Evolutionary conservation across 2,888 invertebrate genomes (phyloP), one percentile per base, ranked within the genome.

Genomic region (Agrotis segetum): DNA sequence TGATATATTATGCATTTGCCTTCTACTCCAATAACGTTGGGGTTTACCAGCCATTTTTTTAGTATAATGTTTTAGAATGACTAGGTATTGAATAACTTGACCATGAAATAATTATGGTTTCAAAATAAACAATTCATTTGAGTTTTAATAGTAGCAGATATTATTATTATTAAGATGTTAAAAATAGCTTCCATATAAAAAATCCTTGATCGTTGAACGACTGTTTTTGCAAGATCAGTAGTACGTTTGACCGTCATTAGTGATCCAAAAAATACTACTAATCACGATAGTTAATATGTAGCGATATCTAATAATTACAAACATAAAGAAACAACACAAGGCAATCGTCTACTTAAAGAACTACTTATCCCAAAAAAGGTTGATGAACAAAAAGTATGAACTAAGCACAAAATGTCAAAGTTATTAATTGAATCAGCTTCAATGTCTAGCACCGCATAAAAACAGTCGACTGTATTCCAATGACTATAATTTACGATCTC

Each of bases 371-470:
- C 53, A 58, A 76, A 81, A 72, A 67, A 59, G 60, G n/a, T 52
- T 19, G 24, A 55, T 29, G n/a, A 79, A 74, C 78, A 75, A 82
- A 70, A 71, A 71, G 24, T 44, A 24, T 0, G 21, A 70, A 69
- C 50, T 69, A 55, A 82, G 47, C 44, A 76, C 17, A 61, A 67
- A 61, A 67, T 61, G 52, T 80, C 82, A 89, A 88, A 90, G 88
- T 87, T 89, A 90, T 91, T 90, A 92, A 92, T 92, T 88, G 88
- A 91, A 91, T 88, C 87, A 59, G 90, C 88, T 88, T 88, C 85
- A 86, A 85, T 88, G 89, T 89, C 89, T 87, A 89, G 87, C 88
- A 83, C 87, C 87, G 86, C 74, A 82, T 81, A 84, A 84, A 88
- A 87, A 87, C 80, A 81, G 78, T 65, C 78, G 80, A 84, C 83